phyloP scores from a whole-genome alignment of 1,140 invertebrate species.

The Meteorus sp. region DNA sequence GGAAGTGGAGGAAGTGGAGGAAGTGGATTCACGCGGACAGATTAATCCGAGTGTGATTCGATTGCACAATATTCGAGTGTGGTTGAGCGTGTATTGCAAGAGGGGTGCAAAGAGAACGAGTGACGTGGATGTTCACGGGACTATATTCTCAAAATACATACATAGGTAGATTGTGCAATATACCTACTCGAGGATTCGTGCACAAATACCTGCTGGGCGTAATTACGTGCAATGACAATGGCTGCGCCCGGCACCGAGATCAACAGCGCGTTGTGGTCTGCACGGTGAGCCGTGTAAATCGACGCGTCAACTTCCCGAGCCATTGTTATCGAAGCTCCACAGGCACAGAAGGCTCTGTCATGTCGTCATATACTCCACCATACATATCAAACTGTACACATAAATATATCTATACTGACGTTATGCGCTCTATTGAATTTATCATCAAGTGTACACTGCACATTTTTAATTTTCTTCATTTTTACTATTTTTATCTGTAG shows the following conservation, averaged over 20 bases:
- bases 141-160: neutral
- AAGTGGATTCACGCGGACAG: slow-evolving; percentile 2
- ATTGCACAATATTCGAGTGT: slow-evolving; percentile 17
- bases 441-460: too few relatives aligned
- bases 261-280: slow-evolving; percentile 19
- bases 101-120: neutral
- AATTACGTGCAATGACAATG: slow-evolving; percentile 22
- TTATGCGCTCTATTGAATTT: too few relatives aligned
- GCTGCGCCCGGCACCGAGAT: slow-evolving; percentile 8
- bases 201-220: slow-evolving; percentile 19
- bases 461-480: too few relatives aligned
- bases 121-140: neutral
- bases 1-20: neutral
- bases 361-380: too few relatives aligned
- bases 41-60: slow-evolving; percentile 9
- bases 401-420: too few relatives aligned
- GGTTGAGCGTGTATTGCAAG: slow-evolving; percentile 6
- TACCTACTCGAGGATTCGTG: slow-evolving; percentile 1
- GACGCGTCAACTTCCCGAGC: slow-evolving; percentile 14
- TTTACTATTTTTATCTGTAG: too few relatives aligned
- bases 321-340: slow-evolving; percentile 8
- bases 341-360: neutral
- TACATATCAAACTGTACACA: too few relatives aligned
- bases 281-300: slow-evolving; percentile 13
- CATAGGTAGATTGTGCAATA: neutral